A percentile compares a stretch with the other conserved stretches of the same genome.
phyloP scores from a whole-genome alignment of 2,888 invertebrate genomes.

The Drosophila pseudotakahashii region DNA sequence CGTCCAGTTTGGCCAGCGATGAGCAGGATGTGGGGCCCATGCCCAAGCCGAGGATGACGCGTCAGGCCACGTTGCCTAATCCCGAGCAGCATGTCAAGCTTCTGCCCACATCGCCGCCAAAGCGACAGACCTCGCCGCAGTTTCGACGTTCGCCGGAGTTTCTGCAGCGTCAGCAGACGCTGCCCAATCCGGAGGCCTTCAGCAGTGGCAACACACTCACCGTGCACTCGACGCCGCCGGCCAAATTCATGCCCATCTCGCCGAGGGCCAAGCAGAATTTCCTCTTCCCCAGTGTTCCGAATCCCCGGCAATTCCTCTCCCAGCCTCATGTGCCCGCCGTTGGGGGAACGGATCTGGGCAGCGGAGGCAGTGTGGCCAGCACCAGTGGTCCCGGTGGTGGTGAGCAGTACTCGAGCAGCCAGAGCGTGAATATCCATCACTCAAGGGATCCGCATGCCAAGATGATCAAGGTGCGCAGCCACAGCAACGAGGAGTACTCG shows the following conservation, averaged over 20 bases:
- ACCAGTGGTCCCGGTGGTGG: constrained; percentile 59
- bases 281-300: constrained; percentile 81
- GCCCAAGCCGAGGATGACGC: constrained; percentile 78
- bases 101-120: constrained; percentile 84
- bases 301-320: constrained; percentile 83
- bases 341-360: constrained; percentile 73
- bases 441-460: constrained; percentile 81
- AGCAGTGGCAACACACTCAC: constrained; percentile 79
- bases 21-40: constrained; percentile 59
- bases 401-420: constrained; percentile 83
- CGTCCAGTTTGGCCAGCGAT: constrained; percentile 66
- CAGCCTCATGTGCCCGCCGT: constrained; percentile 83
- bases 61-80: constrained; percentile 83
- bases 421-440: constrained; percentile 82
- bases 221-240: constrained; percentile 77
- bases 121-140: constrained; percentile 83
- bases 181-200: constrained; percentile 83
- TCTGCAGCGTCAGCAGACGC: constrained; percentile 81
- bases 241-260: constrained; percentile 83
- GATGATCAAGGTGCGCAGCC: constrained; percentile 84
- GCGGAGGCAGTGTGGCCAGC: constrained; percentile 66
- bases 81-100: constrained; percentile 83
- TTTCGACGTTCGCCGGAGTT: constrained; percentile 84
- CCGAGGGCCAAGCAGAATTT: constrained; percentile 83
- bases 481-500: constrained; percentile 84